Evolutionary conservation across 2,888 invertebrate species (phyloP), one percentile per base, ranked within the genome.

Genomic region (Antheraea yamamai): DNA sequence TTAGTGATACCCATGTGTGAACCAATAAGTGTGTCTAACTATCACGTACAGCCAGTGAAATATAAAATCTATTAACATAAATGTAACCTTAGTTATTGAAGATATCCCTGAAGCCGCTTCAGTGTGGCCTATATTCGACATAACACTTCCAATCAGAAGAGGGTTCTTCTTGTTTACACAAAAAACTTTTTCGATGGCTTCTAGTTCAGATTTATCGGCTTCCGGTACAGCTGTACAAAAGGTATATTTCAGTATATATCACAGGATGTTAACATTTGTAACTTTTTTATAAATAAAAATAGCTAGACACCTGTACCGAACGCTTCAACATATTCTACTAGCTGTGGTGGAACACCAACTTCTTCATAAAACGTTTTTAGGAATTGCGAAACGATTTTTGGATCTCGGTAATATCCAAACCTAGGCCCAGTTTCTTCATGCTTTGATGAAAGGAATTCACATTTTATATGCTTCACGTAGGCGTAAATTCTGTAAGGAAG

Each of bases 301-400:
- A 0, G 2, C 35, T 39, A 39, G 35, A 39, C 7, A 82, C 96
- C 96, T 75, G 96, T 96, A 23, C 96, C 97, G 87, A 96, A 96
- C 51, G 96, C 96, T 87, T 97, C 97, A 47, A 97, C 92, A 83
- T 96, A 97, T 66, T 94, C 91, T 0, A 97, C 93, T 0, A 84
- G 80, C 26, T 87, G 83, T 0, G 97, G 96, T 66, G 95, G 88
- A 7, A 97, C 83, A 8, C 92, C 91, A 20, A 95, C 95, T 82
- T 96, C 96, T 0, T 89, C 82, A 84, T 97, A 97, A 73, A 91
- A 90, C 0, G 78, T 74, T 26, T 81, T 80, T 1, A 89, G 75
- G 73, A 89, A 90, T 0, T 80, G 78, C 0, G 80, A 79, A 20
- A 84, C 76, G 2, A 75, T 77, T 4, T 77, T 76, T 0, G 80